Base-by-base conservation (phyloP, 2,113 vertebrate species). In the Zeus faber region DNA sequence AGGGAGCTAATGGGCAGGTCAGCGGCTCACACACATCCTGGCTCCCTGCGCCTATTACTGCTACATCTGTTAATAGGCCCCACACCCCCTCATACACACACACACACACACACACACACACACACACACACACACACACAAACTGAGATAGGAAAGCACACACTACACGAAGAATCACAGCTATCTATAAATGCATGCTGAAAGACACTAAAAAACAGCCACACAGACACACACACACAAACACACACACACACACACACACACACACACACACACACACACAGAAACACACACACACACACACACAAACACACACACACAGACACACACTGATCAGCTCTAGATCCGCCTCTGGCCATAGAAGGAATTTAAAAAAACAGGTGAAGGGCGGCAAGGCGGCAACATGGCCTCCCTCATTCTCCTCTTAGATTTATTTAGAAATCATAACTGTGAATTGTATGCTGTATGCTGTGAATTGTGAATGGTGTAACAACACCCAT, bases 41-140 rank as follows among this genome's bases (percentile, higher is more conserved):
- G 52, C 23, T 72, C 79, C 83, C 83, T 77, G 54, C 77, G 77
- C 83, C 87, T 87, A 85, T 87, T 88, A 88, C 83, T 72, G 74
- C 81, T 80, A 72, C 71, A 77, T 80, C 79, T 88, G 84, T 89
- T 89, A 90, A 87, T 85, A 87, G 81, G 83, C 76, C 76, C 62
- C 64, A 65, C 74, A 62, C 29, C 70, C 53, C n/a, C 18, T 29
- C 25, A 23, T 21, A 37, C 35, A 60, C 61, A 55, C 64, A 62
- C 54, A 60, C 45, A 68, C 51, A 62, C 23, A 25, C 45, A 48
- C 13, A 25, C 45, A 54, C 43, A 21, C 57, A 56, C 40, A 58
- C 47, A 54, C 14, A 11, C 49, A 50, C 27, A 20, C 18, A 33
- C 44, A 47, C 44, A 22, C 44, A 1, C 27, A 10, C 49, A 37